A percentile compares a stretch with the other conserved stretches of the same genome.
These are phyloP conservation scores for Ennomos fuscantarius DNA, from an alignment of 2,888 invertebrate genomes.

Conservation along the genomic window DNA sequence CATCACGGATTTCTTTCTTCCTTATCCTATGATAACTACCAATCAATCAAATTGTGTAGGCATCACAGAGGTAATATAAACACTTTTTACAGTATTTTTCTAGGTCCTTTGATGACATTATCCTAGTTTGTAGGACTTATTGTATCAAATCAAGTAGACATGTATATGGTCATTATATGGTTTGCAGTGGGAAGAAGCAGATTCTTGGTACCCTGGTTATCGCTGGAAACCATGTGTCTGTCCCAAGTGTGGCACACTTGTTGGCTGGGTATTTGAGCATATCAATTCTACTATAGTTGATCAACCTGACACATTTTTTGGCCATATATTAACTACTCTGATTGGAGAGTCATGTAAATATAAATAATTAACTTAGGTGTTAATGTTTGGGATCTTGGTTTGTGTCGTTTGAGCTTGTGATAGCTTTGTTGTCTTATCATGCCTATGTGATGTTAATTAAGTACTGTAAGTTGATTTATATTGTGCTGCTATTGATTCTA, in stretches of 20 bases:
- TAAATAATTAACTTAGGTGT: constrained; percentile 41
- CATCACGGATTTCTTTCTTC: constrained; percentile 51
- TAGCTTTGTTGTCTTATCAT: constrained; percentile 18
- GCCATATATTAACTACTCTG: constrained; percentile 57
- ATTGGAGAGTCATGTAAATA: constrained; percentile 71
- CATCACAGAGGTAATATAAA: constrained; percentile 59
- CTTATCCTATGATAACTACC: constrained; percentile 59
- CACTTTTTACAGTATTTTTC: not conserved
- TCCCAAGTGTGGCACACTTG: constrained; percentile 81
- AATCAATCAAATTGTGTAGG: constrained; percentile 55
- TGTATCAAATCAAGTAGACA: too few species aligned
- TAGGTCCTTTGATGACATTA: too few species aligned
- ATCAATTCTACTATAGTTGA: constrained; percentile 42
- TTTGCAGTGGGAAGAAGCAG: constrained; percentile 80
- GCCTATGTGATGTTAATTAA: constrained; percentile 20
- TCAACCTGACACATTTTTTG: constrained; percentile 53
- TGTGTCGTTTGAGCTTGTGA: constrained; percentile 8
- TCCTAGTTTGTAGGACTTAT: too few species aligned
- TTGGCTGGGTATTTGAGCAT: constrained; percentile 85
- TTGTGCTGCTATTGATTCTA: not conserved
- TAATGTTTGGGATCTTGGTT: constrained; percentile 35
- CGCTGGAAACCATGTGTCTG: constrained; percentile 85
- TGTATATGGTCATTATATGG: constrained; percentile 6
- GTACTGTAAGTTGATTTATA: constrained; percentile 9
- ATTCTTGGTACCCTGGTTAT: constrained; percentile 86